A percentile compares a stretch with the other conserved stretches of the same genome.
Evolutionary conservation across 2,113 vertebrate species (phyloP).

Genomic region (Dasyprocta punctata): DNA sequence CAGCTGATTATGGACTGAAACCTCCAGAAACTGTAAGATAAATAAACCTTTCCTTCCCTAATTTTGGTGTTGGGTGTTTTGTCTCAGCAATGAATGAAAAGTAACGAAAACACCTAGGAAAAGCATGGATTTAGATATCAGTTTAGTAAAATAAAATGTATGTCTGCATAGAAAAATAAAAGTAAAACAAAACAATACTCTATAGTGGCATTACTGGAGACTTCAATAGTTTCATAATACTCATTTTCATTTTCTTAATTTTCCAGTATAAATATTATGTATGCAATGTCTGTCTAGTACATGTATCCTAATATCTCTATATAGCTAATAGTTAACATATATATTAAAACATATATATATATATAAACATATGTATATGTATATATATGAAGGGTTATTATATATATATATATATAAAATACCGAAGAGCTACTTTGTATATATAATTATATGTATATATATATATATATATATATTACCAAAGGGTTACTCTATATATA

Average conservation of each 20-base stretch:
- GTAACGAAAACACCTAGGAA: too few relatives aligned
- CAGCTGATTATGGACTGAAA: too few relatives aligned
- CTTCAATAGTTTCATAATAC: slow-evolving; percentile 31
- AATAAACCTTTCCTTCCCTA: too few relatives aligned
- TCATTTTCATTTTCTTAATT: neutral
- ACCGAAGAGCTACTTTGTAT: too few relatives aligned
- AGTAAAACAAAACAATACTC: neutral
- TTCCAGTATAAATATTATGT: neutral
- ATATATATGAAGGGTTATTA: neutral
- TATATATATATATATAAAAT: too few relatives aligned
- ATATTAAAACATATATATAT: neutral
- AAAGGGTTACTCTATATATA: too few relatives aligned
- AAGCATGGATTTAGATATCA: neutral
- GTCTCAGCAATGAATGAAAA: too few relatives aligned
- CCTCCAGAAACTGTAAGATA: too few relatives aligned
- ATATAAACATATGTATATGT: neutral
- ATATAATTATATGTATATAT: too few relatives aligned
- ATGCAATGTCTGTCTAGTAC: neutral
- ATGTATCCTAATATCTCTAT: neutral
- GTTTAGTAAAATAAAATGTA: slow-evolving; percentile 27
- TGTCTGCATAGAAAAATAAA: neutral
- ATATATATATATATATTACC: too few relatives aligned
- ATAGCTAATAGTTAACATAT: neutral
- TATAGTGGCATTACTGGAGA: neutral
- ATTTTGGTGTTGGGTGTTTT: too few relatives aligned